These are phyloP conservation scores for Prinia subflava DNA, from an alignment of 2,113 vertebrate species.

Conservation along the genomic window DNA sequence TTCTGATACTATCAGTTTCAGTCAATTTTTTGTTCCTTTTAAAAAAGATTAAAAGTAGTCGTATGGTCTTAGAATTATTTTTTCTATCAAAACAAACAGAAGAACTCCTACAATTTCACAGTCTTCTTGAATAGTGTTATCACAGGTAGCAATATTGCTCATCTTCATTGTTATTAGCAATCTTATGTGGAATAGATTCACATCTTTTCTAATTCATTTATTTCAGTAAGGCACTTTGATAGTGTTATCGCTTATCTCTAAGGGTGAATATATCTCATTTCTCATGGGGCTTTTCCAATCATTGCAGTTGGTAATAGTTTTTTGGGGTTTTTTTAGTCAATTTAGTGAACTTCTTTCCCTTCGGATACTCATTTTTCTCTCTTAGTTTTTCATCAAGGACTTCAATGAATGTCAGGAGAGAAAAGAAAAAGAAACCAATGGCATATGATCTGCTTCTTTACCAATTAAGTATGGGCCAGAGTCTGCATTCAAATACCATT, in stretches of 20 bases:
- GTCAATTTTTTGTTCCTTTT: not conserved
- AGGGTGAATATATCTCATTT: not conserved
- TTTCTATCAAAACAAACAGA: not conserved
- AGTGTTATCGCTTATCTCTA: not conserved
- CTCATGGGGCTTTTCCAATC: not conserved
- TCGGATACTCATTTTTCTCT: not conserved
- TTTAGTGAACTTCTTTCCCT: not conserved
- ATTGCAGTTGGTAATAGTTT: not conserved
- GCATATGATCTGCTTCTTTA: not conserved
- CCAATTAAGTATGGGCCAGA: not conserved
- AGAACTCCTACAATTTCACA: not conserved
- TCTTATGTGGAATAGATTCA: not conserved
- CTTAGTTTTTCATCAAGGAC: not conserved
- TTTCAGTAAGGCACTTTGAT: not conserved
- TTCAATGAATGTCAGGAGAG: not conserved
- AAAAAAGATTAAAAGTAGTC: not conserved
- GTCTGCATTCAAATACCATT: not conserved
- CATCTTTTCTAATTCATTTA: not conserved
- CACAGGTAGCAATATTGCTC: not conserved
- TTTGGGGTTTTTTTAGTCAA: not conserved
- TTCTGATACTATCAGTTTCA: not conserved
- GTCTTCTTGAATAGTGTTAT: not conserved
- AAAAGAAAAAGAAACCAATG: not conserved
- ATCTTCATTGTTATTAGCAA: not conserved
- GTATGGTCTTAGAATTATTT: not conserved